Evolutionary conservation across 1,140 invertebrate genomes (phyloP).

Genomic region (Drosophila teissieri): DNA sequence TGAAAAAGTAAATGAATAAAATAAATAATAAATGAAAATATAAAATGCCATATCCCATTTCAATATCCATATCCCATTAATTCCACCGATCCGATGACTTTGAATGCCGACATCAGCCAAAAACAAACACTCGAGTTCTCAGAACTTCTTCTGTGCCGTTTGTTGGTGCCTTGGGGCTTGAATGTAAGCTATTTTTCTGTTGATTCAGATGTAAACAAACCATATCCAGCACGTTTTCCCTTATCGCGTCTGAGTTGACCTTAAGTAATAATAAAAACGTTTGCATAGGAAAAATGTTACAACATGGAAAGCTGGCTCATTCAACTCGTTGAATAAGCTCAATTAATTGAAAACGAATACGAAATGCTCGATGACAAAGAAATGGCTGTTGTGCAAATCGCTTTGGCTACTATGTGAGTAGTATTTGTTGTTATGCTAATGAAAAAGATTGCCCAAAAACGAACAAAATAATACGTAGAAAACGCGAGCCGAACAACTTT

Average conservation of each 20-base stretch:
- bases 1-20: no score
- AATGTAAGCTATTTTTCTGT: constrained; percentile 15
- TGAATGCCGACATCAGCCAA: constrained; percentile 31
- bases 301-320: constrained; percentile 17
- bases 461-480: constrained; percentile 16
- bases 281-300: constrained; percentile 40
- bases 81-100: constrained; percentile 19
- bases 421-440: constrained; percentile 67
- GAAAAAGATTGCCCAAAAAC: constrained; percentile 39
- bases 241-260: constrained; percentile 16
- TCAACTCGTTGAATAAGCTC: constrained; percentile 16
- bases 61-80: not conserved
- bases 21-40: no score
- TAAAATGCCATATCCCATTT: not conserved
- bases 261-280: constrained; percentile 25
- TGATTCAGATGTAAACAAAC: constrained; percentile 43
- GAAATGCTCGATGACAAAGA: constrained; percentile 40
- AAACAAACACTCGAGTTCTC: constrained; percentile 38
- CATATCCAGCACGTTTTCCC: constrained; percentile 16
- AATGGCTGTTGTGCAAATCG: constrained; percentile 29
- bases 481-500: constrained; percentile 56
- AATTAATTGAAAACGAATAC: constrained; percentile 45
- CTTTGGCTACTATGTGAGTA: not conserved
- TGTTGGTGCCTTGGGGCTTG: constrained; percentile 4
- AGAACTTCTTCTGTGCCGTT: constrained; percentile 28